Base-by-base conservation (phyloP, 2,797 vertebrate species). In the Clamator glandarius region DNA sequence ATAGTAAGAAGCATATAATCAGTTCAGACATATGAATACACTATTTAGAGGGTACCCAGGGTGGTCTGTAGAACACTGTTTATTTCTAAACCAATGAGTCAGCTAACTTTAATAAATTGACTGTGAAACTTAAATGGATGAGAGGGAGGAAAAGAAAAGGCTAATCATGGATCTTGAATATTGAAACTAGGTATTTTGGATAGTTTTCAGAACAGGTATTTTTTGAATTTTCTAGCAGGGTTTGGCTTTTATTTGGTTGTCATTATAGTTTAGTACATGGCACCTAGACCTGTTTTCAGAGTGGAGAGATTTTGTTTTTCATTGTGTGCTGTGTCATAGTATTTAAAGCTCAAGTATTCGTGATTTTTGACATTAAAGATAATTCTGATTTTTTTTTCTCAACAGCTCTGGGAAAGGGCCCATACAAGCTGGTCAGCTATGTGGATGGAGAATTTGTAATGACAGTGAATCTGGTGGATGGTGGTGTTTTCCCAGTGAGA, bases 371-470 rank as follows among this genome's bases (percentile, higher is more conserved):
- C 18, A 25, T 83, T 55, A 92, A 91, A 91, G 35, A 31, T 84
- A 94, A 93, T 70, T 89, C 46, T 14, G 39, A 7, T n/a, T 82
- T 97, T 67, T 67, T 67, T 95, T 28, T 2, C 64, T 96, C 77
- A 88, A 68, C 96, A 99, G 99, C 98, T 91, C 95, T 99, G 97
- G 99, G 99, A 75, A 99, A 99, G 95, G 99, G 99, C 12, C 99
- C 99, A 1, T 98, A 98, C 95, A 98, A 98, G 91, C 94, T 99
- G 95, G 89, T 98, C 91, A 97, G 98, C 74, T 98, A 98, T 95
- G 97, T 93, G 87, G 98, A 99, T 16, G 97, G 93, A 14, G 93
- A 96, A 6, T 81, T 96, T 26, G 62, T 98, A 39, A 69, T 99
- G 94, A 97, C 98, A 58, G 97, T 93, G 72, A 97, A 98, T 93